Evolutionary conservation across 2,113 vertebrate genomes (phyloP).

Genomic region (Naja naja): DNA sequence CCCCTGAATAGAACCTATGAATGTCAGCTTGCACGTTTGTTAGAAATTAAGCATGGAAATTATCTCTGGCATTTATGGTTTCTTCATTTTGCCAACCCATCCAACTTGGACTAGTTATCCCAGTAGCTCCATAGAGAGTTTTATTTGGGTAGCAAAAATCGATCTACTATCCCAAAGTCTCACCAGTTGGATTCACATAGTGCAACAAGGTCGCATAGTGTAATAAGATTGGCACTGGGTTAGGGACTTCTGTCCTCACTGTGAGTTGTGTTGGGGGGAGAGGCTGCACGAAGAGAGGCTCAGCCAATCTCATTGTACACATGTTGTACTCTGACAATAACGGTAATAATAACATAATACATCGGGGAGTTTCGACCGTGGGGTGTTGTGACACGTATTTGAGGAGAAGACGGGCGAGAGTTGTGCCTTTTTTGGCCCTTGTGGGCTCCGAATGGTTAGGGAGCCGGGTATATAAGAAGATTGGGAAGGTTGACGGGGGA

Average conservation of each 20-base stretch:
- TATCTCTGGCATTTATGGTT: background rate
- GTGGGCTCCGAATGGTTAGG: background rate
- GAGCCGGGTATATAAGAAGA: background rate
- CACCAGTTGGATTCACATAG: background rate
- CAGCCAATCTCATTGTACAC: no score
- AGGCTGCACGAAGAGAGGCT: no score
- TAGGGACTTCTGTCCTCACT: no score
- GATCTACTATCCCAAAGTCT: background rate
- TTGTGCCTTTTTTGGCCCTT: no score
- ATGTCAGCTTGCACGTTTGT: background rate
- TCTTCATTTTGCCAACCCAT: background rate
- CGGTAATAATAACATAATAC: background rate
- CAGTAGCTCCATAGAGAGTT: background rate
- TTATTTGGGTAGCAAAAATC: background rate
- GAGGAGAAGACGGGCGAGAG: background rate
- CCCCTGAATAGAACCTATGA: background rate
- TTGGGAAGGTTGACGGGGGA: background rate
- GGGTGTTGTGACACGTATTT: background rate
- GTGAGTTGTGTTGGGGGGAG: no score
- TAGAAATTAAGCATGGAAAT: background rate
- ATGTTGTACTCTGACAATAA: no score
- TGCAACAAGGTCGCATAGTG: no score
- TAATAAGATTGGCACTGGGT: no score
- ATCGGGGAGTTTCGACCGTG: background rate
- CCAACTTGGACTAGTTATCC: background rate